Base-by-base conservation (phyloP, 2,797 vertebrate species). In the Esox lucius region DNA sequence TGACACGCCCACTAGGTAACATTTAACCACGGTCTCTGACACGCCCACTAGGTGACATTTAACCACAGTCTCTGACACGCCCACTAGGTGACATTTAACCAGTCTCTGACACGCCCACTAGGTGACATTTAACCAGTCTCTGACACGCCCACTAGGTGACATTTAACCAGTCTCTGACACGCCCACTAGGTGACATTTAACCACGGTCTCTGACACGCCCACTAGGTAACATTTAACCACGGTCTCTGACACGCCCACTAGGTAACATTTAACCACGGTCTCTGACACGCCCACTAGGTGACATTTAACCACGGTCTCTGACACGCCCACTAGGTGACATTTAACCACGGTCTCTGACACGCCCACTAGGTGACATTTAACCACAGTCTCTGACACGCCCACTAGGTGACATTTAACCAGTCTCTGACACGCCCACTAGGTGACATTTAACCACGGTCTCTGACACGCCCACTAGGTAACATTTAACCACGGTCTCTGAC, bases 391-490 rank as follows among this genome's bases (percentile, higher is more conserved):
- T 48, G 12, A 39, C 65, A 17, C 15, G n/a, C 65, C 65, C 8
- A 17, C 65, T 67, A 67, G 65, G 65, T 12, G 17, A 67, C 28
- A 28, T 8, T 9, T n/a, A 0, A n/a, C n/a, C n/a, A n/a, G n/a
- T n/a, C 95, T 81, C 93, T 99, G 81, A 95, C 95, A 17, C 89
- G 93, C 87, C 96, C 97, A 90, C 93, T 99, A 94, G 97, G 97
- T 98, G 92, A 90, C 74, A 8, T 1, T 13, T 13, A 5, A 4
- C n/a, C 8, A 46, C 22, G 13, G 5, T 5, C 22, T 28, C 48
- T 51, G 3, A 68, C 65, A 11, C 12, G 5, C 19, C 66, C 66
- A 19, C 66, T 42, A 68, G 66, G 66, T 6, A 19, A 68, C 33
- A 17, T 19, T 4, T 5, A 1, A 1, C n/a, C 12, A 19, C n/a